These are phyloP conservation scores for Eolophus roseicapilla DNA, from an alignment of 2,113 vertebrate species.

Conservation along the genomic window DNA sequence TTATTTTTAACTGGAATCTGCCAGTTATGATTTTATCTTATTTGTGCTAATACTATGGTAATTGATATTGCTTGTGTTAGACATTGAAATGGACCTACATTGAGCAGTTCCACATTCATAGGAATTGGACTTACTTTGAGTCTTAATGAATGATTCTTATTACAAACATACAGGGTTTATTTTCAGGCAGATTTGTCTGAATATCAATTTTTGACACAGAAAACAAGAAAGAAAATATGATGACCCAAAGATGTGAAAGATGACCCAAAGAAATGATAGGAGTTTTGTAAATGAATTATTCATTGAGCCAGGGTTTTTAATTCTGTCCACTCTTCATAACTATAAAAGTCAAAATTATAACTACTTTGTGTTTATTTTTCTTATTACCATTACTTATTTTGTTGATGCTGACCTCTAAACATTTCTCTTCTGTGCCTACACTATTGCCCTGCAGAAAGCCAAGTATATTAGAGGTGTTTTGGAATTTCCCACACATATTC, in stretches of 20 bases:
- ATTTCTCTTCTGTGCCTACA: not conserved
- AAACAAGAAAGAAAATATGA: not conserved
- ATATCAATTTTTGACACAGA: not conserved
- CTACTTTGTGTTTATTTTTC: not conserved
- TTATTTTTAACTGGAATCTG: not conserved
- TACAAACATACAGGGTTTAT: not conserved
- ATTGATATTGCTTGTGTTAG: not conserved
- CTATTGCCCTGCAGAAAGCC: not conserved
- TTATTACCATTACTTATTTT: not conserved
- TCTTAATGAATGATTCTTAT: not conserved
- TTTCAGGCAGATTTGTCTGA: not conserved
- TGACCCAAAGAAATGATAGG: not conserved
- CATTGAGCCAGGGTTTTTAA: not conserved
- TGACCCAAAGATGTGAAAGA: not conserved
- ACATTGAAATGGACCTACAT: not conserved
- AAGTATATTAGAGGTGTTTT: not conserved
- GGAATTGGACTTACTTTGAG: not conserved
- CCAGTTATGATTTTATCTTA: not conserved
- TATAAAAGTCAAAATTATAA: not conserved
- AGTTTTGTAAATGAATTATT: not conserved
- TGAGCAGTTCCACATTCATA: not conserved
- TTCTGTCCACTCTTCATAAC: not conserved
- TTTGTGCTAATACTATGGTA: not conserved
- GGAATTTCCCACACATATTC: conserved; percentile 2
- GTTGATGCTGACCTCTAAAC: not conserved